Base-by-base conservation (phyloP, 2,888 invertebrate species). In the Sepiola atlantica region DNA sequence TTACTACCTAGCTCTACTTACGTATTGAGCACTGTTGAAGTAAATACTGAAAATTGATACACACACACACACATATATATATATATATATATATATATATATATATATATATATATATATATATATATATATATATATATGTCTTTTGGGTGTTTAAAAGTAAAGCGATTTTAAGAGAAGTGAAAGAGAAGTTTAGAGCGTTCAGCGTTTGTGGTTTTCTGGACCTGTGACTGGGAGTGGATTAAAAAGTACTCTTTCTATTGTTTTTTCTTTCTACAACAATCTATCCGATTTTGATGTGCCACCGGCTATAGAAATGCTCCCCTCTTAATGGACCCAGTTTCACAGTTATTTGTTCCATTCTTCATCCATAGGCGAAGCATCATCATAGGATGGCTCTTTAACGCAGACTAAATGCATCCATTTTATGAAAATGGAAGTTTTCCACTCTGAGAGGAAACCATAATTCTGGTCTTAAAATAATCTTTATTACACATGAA, bases 401-500 rank as follows among this genome's bases (percentile, higher is more conserved):
- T 77, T 32, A 77, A 32, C n/a, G n/a, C n/a, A 77, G 32, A 32
- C n/a, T 77, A 32, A 77, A n/a, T 77, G 32, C n/a, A 77, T 77
- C 77, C 77, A 77, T 77, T 77, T 77, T 12, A 77, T 16, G 16
- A 77, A 77, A 77, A 77, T 77, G 77, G 77, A 77, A 77, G n/a
- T n/a, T n/a, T 77, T 77, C 77, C 77, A n/a, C 77, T 4, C 14
- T 0, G 77, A 77, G 77, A 77, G n/a, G 77, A n/a, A 32, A 4
- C n/a, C 24, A 61, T 61, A 24, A 28, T n/a, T 77, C n/a, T 77
- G 77, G n/a, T 77, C 77, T n/a, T 77, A n/a, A 77, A 77, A n/a
- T 77, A 77, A 77, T 77, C 77, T 77, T 77, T 32, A 77, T 77
- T n/a, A n/a, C 77, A n/a, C n/a, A 32, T 77, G n/a, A 77, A 77